Percentiles rank a stretch among this genome's conserved stretches.
Evolutionary conservation across 2,113 vertebrate species (phyloP).

Genomic region (Epinephelus cyanopodus): DNA sequence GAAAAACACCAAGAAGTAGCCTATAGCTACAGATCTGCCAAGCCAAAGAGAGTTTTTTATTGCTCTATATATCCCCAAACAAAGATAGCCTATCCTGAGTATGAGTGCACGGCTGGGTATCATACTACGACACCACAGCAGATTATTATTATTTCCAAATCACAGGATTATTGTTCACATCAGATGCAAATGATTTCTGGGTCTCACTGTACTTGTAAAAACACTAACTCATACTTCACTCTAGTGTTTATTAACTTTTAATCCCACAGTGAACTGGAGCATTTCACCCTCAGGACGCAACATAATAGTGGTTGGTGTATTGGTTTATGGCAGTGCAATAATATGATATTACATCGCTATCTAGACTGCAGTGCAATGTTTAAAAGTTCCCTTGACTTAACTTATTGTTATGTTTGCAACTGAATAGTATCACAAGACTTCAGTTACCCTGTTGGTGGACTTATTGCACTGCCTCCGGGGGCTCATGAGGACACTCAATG

Average conservation of each 20-base stretch:
- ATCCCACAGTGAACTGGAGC: neutral
- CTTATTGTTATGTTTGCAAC: neutral
- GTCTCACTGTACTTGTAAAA: neutral
- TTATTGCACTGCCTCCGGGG: conserved; percentile 31
- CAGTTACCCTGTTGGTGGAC: neutral
- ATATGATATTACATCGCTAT: neutral
- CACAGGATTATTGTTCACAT: neutral
- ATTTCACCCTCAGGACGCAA: neutral
- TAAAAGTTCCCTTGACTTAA: neutral
- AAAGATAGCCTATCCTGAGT: neutral
- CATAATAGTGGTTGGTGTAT: neutral
- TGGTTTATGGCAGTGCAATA: neutral
- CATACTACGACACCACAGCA: neutral
- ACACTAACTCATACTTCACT: neutral
- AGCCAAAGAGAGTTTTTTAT: neutral
- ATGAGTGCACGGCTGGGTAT: neutral
- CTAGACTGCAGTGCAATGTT: neutral
- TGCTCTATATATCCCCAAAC: neutral
- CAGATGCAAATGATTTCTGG: neutral
- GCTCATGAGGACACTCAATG: conserved; percentile 2
- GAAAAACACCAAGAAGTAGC: neutral
- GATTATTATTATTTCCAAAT: neutral
- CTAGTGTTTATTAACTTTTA: neutral
- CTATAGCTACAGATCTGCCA: neutral
- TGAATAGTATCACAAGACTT: neutral